These are phyloP conservation scores for Macrotis lagotis DNA, from an alignment of 2,113 vertebrate genomes.

Conservation along the genomic window DNA sequence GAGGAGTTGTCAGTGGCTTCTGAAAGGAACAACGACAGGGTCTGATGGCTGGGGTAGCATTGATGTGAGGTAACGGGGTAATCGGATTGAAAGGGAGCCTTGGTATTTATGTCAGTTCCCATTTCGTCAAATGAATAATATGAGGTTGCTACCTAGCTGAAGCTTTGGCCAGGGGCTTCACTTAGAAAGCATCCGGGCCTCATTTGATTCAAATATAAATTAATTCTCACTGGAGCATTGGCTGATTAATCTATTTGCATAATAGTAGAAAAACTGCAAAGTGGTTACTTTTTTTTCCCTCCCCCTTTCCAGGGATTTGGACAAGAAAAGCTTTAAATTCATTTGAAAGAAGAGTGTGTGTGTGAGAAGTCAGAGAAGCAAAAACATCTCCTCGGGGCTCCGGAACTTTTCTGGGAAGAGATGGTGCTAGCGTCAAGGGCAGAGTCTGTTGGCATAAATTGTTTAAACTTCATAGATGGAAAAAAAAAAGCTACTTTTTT, in stretches of 20 bases:
- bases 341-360: conserved; percentile 84
- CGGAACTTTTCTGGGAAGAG: conserved; percentile 53
- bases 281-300: conserved; percentile 80
- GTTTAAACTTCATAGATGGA: conserved; percentile 36
- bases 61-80: conserved; percentile 96
- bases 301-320: conserved; percentile 80
- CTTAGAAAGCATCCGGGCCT: conserved; percentile 89
- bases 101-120: conserved; percentile 99
- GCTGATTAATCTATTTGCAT: conserved; percentile 98
- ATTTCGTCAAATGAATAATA: conserved; percentile 98
- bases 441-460: conserved; percentile 31
- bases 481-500: conserved; percentile 4
- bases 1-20: conserved; percentile 87
- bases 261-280: conserved; percentile 90
- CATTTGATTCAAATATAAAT: conserved; percentile 97
- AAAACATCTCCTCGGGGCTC: conserved; percentile 76
- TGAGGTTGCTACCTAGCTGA: conserved; percentile 91
- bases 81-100: conserved; percentile 98
- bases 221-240: conserved; percentile 96
- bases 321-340: conserved; percentile 86
- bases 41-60: conserved; percentile 93
- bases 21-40: conserved; percentile 95
- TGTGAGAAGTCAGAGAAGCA: conserved; percentile 85
- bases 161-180: conserved; percentile 89
- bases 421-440: conserved; percentile 28